phyloP scores from a whole-genome alignment of 2,888 invertebrate genomes.

The Tenthredo distinguenda region DNA sequence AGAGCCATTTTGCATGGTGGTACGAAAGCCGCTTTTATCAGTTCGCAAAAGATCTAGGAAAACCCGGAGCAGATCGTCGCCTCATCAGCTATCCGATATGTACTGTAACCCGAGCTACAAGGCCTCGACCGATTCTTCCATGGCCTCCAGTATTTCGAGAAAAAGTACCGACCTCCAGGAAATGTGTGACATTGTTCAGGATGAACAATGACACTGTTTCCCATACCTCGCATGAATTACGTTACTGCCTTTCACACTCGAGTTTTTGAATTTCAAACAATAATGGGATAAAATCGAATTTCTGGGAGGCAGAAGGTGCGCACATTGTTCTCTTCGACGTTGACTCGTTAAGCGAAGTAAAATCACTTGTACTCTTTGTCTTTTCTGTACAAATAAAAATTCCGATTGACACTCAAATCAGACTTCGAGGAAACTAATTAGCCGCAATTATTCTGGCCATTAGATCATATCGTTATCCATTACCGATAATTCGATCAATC shows the following conservation, averaged over 20 bases:
- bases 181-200: constrained; percentile 3
- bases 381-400: not conserved
- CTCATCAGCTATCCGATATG: constrained; percentile 60
- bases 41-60: constrained; percentile 15
- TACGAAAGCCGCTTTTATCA: constrained; percentile 31
- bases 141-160: constrained; percentile 19
- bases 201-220: constrained; percentile 1
- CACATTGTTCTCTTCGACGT: not conserved
- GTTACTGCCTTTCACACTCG: not conserved
- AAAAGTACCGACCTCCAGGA: constrained; percentile 37
- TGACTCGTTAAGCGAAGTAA: not conserved
- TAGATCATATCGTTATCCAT: not conserved
- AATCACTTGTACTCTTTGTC: not conserved
- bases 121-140: constrained; percentile 57
- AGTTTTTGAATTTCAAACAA: not conserved
- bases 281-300: constrained; percentile 1
- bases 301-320: not conserved
- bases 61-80: constrained; percentile 24
- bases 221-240: not conserved
- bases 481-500: not conserved
- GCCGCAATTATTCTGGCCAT: not conserved
- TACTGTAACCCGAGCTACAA: constrained; percentile 62
- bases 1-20: constrained; percentile 7
- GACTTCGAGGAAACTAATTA: not conserved
- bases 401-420: not conserved